Percentiles rank a stretch among this genome's conserved stretches.
These are phyloP conservation scores for Lampris megalopsis DNA, from an alignment of 2,113 vertebrate genomes.

Conservation along the genomic window DNA sequence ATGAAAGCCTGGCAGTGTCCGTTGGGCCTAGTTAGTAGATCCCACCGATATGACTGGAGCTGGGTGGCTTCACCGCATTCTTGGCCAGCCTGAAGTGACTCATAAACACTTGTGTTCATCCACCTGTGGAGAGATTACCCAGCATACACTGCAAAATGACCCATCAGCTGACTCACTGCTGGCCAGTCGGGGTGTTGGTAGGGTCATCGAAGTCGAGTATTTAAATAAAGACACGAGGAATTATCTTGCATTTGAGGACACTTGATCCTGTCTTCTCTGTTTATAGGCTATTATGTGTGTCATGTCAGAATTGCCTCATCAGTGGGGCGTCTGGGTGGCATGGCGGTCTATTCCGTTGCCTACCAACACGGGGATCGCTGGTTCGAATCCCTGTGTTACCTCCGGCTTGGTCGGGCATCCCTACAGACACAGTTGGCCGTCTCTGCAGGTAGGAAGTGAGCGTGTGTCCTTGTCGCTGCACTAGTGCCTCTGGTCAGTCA, in stretches of 20 bases:
- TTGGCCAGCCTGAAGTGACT: slow-evolving; percentile 65
- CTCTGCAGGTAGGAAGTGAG: no score
- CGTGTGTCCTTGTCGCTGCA: no score
- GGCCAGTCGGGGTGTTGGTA: neutral
- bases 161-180: slow-evolving; percentile 17
- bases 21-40: slow-evolving; percentile 73
- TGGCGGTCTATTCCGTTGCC: no score
- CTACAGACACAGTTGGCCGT: no score
- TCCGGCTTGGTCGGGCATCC: no score
- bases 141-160: slow-evolving; percentile 20
- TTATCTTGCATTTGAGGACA: neutral
- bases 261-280: neutral
- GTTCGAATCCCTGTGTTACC: no score
- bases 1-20: slow-evolving; percentile 71
- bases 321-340: no score
- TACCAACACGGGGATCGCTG: no score
- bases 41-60: slow-evolving; percentile 63
- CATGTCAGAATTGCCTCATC: neutral
- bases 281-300: neutral
- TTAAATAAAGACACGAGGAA: neutral
- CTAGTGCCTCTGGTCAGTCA: no score
- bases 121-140: slow-evolving; percentile 53
- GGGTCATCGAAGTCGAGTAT: neutral
- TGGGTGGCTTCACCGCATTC: slow-evolving; percentile 68
- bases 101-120: slow-evolving; percentile 64